These are phyloP conservation scores for Phortica variegata DNA, from an alignment of 1,140 invertebrate genomes.

Conservation along the genomic window DNA sequence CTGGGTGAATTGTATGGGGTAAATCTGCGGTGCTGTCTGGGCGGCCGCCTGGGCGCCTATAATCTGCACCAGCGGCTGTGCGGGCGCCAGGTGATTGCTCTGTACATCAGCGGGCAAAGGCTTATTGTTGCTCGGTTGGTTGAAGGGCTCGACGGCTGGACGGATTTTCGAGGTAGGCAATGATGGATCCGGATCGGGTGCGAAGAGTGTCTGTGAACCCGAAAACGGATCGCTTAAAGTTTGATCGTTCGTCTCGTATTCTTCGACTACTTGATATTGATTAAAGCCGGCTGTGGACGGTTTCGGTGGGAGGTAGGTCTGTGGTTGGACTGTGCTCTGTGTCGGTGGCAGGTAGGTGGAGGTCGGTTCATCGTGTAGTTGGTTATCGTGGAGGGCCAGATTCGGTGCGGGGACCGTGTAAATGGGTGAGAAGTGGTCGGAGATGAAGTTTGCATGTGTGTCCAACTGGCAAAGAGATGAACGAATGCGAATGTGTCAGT, in stretches of 20 bases:
- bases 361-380: conserved; percentile 26
- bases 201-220: conserved; percentile 57
- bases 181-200: conserved; percentile 59
- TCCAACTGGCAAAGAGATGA: conserved; percentile 33
- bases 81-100: conserved; percentile 42
- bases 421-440: conserved; percentile 65
- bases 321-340: conserved; percentile 18
- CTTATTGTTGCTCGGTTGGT: conserved; percentile 58
- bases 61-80: conserved; percentile 46
- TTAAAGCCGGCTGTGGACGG: conserved; percentile 1
- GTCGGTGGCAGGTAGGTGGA: conserved; percentile 33
- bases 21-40: conserved; percentile 38
- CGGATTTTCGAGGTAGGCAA: conserved; percentile 55
- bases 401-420: conserved; percentile 82
- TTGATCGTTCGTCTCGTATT: conserved; percentile 54
- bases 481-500: conserved; percentile 6
- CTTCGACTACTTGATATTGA: conserved; percentile 59
- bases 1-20: conserved; percentile 43
- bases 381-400: conserved; percentile 38
- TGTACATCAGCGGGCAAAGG: conserved; percentile 49
- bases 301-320: conserved; percentile 21
- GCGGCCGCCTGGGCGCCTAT: conserved; percentile 39
- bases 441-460: conserved; percentile 41
- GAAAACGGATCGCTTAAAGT: conserved; percentile 49
- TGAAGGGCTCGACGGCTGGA: conserved; percentile 53